phyloP scores from a whole-genome alignment of 2,888 invertebrate species.

The Craniophora ligustri region DNA sequence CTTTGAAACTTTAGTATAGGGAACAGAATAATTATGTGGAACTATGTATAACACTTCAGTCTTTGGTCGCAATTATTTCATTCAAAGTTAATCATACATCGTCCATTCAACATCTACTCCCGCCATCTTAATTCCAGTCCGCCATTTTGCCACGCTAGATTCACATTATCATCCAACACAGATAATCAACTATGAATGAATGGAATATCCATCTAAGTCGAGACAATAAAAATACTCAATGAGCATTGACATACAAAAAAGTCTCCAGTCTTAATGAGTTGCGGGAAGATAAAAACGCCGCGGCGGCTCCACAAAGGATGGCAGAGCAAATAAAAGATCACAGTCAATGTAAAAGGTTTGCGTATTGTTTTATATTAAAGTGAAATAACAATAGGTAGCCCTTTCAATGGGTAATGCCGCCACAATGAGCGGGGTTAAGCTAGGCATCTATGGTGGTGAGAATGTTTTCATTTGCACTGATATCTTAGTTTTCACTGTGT shows the following conservation, averaged over 20 bases:
- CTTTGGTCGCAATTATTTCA: no score
- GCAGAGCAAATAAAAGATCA: constrained; percentile 80
- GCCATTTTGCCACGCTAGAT: constrained; percentile 35
- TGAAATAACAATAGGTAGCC: constrained; percentile 88
- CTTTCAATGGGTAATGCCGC: constrained; percentile 86
- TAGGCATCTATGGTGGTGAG: constrained; percentile 65
- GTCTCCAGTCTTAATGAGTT: constrained; percentile 78
- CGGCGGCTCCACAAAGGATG: constrained; percentile 80
- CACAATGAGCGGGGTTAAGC: constrained; percentile 77
- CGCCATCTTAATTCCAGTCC: constrained; percentile 15
- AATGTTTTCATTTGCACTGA: constrained; percentile 16
- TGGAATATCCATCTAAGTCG: constrained; percentile 62
- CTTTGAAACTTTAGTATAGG: no score
- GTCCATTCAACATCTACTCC: background rate
- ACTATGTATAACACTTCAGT: no score
- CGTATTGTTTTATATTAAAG: constrained; percentile 88
- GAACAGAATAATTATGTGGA: no score
- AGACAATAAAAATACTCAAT: constrained; percentile 62
- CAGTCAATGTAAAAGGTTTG: constrained; percentile 78
- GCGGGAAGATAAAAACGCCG: constrained; percentile 79
- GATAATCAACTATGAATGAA: constrained; percentile 56
- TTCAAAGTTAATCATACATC: background rate
- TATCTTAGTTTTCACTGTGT: no score
- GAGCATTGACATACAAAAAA: constrained; percentile 59
- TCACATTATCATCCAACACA: constrained; percentile 23